A percentile compares a stretch with the other conserved stretches of the same genome.
Evolutionary conservation across 2,113 vertebrate species (phyloP).

Genomic region (Cephalopholis sonnerati): DNA sequence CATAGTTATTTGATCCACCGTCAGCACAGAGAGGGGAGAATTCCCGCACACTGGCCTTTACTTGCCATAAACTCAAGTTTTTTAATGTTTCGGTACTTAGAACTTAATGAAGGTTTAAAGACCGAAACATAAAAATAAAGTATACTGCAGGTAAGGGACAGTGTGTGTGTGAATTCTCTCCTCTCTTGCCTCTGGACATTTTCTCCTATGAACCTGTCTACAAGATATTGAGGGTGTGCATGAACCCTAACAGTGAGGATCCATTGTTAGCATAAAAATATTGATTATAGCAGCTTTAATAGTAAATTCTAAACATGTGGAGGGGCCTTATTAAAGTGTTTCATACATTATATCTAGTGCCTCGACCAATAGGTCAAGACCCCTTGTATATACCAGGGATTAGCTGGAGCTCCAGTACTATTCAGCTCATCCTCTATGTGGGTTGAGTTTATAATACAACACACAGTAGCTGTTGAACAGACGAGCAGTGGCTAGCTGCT

Average conservation of each 20-base stretch:
- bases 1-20: not conserved
- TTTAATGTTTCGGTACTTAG: no score
- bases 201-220: no score
- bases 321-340: not conserved
- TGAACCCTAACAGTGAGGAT: no score
- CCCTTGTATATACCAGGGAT: not conserved
- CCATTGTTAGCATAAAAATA: not conserved
- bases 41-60: no score
- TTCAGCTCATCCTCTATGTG: not conserved
- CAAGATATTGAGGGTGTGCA: no score
- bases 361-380: not conserved
- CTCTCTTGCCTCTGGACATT: no score
- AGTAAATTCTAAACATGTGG: not conserved
- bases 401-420: not conserved
- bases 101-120: no score
- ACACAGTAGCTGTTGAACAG: not conserved
- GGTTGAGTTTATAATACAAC: not conserved
- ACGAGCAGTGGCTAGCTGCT: conserved; percentile 1
- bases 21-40: not conserved
- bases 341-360: not conserved
- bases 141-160: no score
- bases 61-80: no score
- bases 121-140: no score
- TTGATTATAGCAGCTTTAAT: not conserved
- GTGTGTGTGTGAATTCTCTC: no score